phyloP scores from a whole-genome alignment of 64 coral and sea anemone species.

The Orbicella faveolata region DNA sequence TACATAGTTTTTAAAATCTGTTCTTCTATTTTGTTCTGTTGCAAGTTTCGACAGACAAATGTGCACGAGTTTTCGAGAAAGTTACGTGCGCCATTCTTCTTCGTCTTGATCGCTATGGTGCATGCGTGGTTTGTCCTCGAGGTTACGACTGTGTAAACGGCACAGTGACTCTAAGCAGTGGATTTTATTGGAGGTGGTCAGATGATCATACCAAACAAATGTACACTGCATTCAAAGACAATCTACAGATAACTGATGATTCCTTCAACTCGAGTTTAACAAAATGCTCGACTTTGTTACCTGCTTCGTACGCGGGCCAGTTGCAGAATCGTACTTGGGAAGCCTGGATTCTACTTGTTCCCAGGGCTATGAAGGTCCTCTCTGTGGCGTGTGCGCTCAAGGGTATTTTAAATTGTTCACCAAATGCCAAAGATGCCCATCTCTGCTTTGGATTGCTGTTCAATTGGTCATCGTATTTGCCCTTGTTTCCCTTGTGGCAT shows the following conservation, averaged over 20 bases:
- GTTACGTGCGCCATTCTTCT: too few species aligned
- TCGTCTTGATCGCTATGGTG: constrained; percentile 59
- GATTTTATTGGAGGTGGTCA: constrained; percentile 58
- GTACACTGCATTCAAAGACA: constrained; percentile 34
- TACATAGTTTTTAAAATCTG: too few species aligned
- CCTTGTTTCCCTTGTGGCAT: not conserved
- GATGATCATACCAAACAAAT: constrained; percentile 2
- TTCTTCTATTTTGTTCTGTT: too few species aligned
- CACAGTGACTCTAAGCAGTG: constrained; percentile 25
- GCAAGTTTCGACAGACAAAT: too few species aligned
- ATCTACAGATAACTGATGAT: constrained; percentile 9
- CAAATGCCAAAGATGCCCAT: constrained; percentile 46
- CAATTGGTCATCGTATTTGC: constrained; percentile 24
- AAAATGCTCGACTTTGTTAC: constrained; percentile 10
- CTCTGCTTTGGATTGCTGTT: constrained; percentile 16
- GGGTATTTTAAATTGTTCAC: constrained; percentile 56
- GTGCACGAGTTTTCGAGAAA: too few species aligned
- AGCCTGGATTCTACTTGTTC: constrained; percentile 29
- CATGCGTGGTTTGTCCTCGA: constrained; percentile 41
- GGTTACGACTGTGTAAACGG: constrained; percentile 51
- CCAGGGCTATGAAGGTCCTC: constrained; percentile 35
- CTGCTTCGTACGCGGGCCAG: constrained; percentile 31
- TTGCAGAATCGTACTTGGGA: constrained; percentile 29
- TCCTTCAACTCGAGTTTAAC: not conserved
- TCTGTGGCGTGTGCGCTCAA: constrained; percentile 36